phyloP scores from a whole-genome alignment of 1,140 invertebrate species.

The Formica selysi region DNA sequence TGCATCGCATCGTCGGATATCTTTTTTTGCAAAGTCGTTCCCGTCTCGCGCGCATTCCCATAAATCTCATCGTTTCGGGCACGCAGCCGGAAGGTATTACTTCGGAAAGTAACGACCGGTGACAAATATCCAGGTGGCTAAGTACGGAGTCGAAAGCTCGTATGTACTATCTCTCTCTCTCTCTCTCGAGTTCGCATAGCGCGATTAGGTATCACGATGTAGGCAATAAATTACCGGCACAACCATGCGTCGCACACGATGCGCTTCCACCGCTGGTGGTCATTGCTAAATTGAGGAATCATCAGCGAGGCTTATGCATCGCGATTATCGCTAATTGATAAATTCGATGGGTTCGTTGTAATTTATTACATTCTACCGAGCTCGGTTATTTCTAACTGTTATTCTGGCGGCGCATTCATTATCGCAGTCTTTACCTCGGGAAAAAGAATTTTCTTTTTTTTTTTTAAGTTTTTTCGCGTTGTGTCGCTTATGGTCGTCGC shows the following conservation, averaged over 20 bases:
- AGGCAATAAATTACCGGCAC: constrained; percentile 69
- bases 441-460: background rate
- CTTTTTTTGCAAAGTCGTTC: background rate
- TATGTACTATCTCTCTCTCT: background rate
- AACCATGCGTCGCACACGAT: constrained; percentile 50
- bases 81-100: constrained; percentile 45
- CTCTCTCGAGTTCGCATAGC: background rate
- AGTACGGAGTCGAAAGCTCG: constrained; percentile 35
- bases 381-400: constrained; percentile 65
- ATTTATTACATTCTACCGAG: constrained; percentile 68
- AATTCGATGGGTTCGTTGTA: constrained; percentile 70
- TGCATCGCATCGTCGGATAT: background rate
- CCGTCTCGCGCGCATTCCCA: background rate
- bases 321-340: constrained; percentile 78
- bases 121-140: constrained; percentile 70
- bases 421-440: constrained; percentile 34
- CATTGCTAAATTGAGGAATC: constrained; percentile 77
- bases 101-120: constrained; percentile 59
- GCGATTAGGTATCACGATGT: constrained; percentile 70
- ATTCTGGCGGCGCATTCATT: constrained; percentile 50
- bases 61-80: constrained; percentile 15
- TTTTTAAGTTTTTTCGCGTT: background rate
- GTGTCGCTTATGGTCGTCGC: constrained; percentile 25
- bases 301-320: constrained; percentile 59
- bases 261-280: constrained; percentile 61